Conservation (phyloP, 2,888 invertebrate genomes). For the Apoda limacodes region DNA sequence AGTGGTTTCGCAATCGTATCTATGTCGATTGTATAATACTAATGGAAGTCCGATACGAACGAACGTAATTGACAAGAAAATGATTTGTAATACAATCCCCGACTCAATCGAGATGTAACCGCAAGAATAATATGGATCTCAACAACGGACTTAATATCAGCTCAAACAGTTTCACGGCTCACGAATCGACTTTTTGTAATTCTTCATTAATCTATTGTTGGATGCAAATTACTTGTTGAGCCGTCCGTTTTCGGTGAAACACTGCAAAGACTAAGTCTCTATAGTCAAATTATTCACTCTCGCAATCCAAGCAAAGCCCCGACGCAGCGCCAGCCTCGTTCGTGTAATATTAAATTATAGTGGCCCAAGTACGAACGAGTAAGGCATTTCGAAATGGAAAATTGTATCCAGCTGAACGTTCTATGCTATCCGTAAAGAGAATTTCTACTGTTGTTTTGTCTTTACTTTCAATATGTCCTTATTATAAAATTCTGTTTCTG, state of each 20-base stretch:
- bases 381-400: slow-evolving; percentile 62
- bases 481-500: slow-evolving; percentile 34
- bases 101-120: slow-evolving; percentile 23
- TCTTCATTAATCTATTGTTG: slow-evolving; percentile 35
- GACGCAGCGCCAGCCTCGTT: slow-evolving; percentile 35
- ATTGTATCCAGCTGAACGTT: slow-evolving; percentile 43
- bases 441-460: slow-evolving; percentile 22
- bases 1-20: background rate
- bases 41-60: slow-evolving; percentile 15
- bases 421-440: slow-evolving; percentile 29
- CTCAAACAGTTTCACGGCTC: slow-evolving; percentile 2
- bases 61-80: slow-evolving; percentile 27
- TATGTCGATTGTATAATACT: background rate
- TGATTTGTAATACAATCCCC: slow-evolving; percentile 23
- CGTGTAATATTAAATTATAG: slow-evolving; percentile 67
- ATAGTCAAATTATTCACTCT: slow-evolving; percentile 65
- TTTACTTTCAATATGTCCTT: slow-evolving; percentile 30
- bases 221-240: slow-evolving; percentile 50
- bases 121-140: slow-evolving; percentile 19
- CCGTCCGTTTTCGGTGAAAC: slow-evolving; percentile 30
- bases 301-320: slow-evolving; percentile 56
- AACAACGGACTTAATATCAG: slow-evolving; percentile 13
- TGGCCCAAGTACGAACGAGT: slow-evolving; percentile 48
- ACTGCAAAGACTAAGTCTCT: slow-evolving; percentile 40
- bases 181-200: slow-evolving; percentile 33